Conservation (phyloP, 2,797 vertebrate genomes). For the Allobates femoralis region DNA sequence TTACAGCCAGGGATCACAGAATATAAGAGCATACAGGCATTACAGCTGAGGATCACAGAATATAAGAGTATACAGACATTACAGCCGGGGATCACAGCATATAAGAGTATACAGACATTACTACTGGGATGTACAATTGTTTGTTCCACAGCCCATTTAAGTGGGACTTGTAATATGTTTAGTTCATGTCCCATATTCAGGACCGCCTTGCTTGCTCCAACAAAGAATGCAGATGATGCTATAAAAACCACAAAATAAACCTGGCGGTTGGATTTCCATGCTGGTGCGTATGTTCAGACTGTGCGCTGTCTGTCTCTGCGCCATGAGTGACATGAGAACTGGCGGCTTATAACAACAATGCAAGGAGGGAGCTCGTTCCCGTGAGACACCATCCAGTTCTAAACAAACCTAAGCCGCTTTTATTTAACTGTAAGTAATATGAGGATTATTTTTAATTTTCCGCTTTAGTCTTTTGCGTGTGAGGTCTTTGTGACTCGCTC, state of each 20-base stretch:
- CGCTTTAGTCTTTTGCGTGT: neutral
- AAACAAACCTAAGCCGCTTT: conserved; percentile 40
- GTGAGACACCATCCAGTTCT: conserved; percentile 40
- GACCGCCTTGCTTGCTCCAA: neutral
- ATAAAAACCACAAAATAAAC: conserved; percentile 45
- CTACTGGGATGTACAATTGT: too few species aligned
- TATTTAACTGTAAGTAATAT: conserved; percentile 36
- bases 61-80: too few species aligned
- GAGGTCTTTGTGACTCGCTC: neutral
- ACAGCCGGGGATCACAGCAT: too few species aligned
- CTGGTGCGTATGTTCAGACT: conserved; percentile 37
- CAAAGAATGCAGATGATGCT: conserved; percentile 32
- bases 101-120: too few species aligned
- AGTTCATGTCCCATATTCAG: too few species aligned
- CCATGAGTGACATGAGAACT: conserved; percentile 52
- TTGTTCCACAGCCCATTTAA: too few species aligned
- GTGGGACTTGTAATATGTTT: too few species aligned
- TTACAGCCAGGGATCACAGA: too few species aligned
- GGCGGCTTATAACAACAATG: conserved; percentile 44
- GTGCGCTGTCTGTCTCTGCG: conserved; percentile 33
- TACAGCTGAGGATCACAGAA: too few species aligned
- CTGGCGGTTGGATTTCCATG: conserved; percentile 21
- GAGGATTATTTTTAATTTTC: conserved; percentile 23
- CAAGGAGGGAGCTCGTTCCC: conserved; percentile 40
- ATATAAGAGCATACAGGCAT: too few species aligned